Evolutionary conservation across 2,888 invertebrate species (phyloP).

Genomic region (Chrysolina haemoptera): DNA sequence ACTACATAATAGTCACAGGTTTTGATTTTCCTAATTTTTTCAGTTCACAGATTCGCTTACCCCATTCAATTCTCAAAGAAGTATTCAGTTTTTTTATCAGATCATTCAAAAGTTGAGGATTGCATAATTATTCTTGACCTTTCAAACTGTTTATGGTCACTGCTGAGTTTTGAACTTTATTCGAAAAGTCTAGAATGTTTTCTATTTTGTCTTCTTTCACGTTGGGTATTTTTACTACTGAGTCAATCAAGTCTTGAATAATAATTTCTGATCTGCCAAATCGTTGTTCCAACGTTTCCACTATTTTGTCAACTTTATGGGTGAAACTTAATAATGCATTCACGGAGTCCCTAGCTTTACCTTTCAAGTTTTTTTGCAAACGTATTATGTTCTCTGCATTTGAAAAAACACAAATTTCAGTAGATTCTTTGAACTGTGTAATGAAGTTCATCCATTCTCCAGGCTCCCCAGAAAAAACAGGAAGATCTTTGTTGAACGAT

Average conservation of each 20-base stretch:
- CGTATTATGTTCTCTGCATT: slow-evolving; percentile 10
- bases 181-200: slow-evolving; percentile 17
- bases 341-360: slow-evolving; percentile 20
- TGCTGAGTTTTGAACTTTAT: slow-evolving; percentile 6
- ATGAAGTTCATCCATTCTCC: slow-evolving; percentile 27
- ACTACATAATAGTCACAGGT: background rate
- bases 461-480: slow-evolving; percentile 20
- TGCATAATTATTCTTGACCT: slow-evolving; percentile 10
- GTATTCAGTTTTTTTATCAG: background rate
- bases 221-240: slow-evolving; percentile 4
- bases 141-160: slow-evolving; percentile 4
- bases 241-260: slow-evolving; percentile 20
- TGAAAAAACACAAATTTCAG: background rate
- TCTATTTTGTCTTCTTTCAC: slow-evolving; percentile 11
- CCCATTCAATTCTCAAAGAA: background rate
- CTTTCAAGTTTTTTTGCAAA: slow-evolving; percentile 18
- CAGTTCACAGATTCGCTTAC: background rate
- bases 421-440: slow-evolving; percentile 24
- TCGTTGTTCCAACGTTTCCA: slow-evolving; percentile 2
- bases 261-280: slow-evolving; percentile 29
- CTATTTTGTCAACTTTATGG: slow-evolving; percentile 16
- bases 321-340: slow-evolving; percentile 22
- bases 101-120: slow-evolving; percentile 12
- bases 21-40: slow-evolving; percentile 1
- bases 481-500: slow-evolving; percentile 24